Evolutionary conservation across 2,888 invertebrate species (phyloP).

Genomic region (Latheticus oryzae): DNA sequence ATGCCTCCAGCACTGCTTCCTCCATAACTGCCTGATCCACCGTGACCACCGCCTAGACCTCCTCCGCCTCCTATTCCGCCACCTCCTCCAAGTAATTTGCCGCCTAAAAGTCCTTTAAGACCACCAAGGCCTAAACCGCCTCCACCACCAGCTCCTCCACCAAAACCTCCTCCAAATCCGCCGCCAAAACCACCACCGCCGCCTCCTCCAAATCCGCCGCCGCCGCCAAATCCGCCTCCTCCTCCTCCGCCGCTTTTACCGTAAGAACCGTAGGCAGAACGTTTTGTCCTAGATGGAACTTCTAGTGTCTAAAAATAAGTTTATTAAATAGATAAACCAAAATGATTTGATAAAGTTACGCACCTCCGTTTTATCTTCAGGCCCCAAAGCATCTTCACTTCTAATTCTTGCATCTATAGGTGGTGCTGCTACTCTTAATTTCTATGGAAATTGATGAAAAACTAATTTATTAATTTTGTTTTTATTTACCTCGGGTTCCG

Average conservation of each 20-base stretch:
- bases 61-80: constrained; percentile 9
- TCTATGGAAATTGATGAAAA: no score
- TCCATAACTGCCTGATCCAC: constrained; percentile 50
- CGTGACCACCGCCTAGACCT: constrained; percentile 51
- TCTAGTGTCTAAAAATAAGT: constrained; percentile 44
- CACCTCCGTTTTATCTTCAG: no score
- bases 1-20: constrained; percentile 26
- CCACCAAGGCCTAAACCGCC: constrained; percentile 59
- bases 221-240: constrained; percentile 49
- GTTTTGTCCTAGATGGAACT: constrained; percentile 36
- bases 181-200: constrained; percentile 28
- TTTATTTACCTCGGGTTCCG: constrained; percentile 55
- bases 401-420: no score
- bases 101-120: constrained; percentile 26
- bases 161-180: constrained; percentile 42
- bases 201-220: constrained; percentile 29
- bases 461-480: no score
- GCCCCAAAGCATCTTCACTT: no score
- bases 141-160: constrained; percentile 65
- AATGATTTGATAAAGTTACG: no score
- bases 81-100: constrained; percentile 4
- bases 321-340: no score
- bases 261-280: constrained; percentile 42
- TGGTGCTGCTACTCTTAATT: no score
- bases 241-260: constrained; percentile 52